Evolutionary conservation across 2,888 invertebrate species (phyloP), one percentile per base, ranked within the genome.

Genomic region (Cephus spinipes): DNA sequence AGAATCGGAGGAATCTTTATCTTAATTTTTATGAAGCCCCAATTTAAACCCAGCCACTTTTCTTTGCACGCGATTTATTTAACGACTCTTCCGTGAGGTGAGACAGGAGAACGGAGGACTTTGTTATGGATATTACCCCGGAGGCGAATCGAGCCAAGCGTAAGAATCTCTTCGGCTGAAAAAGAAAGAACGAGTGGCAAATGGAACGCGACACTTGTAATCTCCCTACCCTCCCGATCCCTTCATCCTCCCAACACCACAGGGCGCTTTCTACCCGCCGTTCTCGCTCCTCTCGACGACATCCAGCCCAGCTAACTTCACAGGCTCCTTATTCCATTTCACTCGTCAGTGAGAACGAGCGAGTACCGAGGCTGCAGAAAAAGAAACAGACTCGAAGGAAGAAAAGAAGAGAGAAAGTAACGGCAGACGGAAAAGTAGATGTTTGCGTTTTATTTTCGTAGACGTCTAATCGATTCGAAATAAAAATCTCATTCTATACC

Each of bases 151-250:
- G 71, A 83, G 81, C 76, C 81, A 80, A 82, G 82, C 82, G 82
- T 80, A 80, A 80, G 82, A 83, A 83, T 80, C 81, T 81, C 75
- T 78, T 79, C 73, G 80, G 79, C 79, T 81, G 79, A 83, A 83
- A 83, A 77, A 76, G 79, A 76, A 77, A 80, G 73, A 77, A 81
- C 79, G 81, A 83, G 80, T 79, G 81, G 86, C 81, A 86, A 86
- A 86, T 86, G 87, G 85, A 87, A 86, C 83, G 87, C 82, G 86
- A 86, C 87, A 83, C 85, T 86, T 85, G 85, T 86, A 87, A 87
- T 87, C 86, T 84, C 82, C 74, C 80, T 77, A 73, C 73, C 73
- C 40, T 23, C 79, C 77, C 68, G 69, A 76, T 75, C 74, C 77
- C 69, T 73, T 77, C 75, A 35, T 31, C 74, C 71, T 68, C 71